Evolutionary conservation across 1,140 invertebrate species (phyloP).

Genomic region (Camponotus floridanus): DNA sequence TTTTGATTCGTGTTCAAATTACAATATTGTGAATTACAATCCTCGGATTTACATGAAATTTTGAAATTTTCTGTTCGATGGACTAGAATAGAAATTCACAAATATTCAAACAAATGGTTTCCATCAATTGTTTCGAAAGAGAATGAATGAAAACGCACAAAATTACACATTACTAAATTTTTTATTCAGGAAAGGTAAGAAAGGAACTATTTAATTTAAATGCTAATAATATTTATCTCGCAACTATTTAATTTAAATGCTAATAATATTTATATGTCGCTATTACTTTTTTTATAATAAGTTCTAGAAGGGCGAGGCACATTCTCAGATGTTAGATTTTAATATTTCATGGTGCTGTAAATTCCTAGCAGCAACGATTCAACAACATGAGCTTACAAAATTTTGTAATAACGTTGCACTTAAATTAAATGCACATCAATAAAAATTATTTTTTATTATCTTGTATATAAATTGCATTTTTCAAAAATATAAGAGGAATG

Average conservation of each 20-base stretch:
- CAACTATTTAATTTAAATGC: neutral
- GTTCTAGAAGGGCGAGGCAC: neutral
- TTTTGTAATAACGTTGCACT: neutral
- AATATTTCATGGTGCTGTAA: slow-evolving; percentile 13
- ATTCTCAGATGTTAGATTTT: slow-evolving; percentile 3
- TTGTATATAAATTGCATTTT: neutral
- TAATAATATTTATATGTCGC: neutral
- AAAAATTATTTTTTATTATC: slow-evolving; percentile 25
- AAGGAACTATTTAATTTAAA: slow-evolving; percentile 5
- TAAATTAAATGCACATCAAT: neutral
- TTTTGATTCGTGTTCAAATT: neutral
- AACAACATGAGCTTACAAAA: neutral
- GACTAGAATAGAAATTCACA: neutral
- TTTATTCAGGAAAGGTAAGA: neutral
- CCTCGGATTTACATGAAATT: neutral
- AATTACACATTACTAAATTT: neutral
- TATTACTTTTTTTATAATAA: slow-evolving; percentile 1
- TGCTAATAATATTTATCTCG: neutral
- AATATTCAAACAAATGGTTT: neutral
- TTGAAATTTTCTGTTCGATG: neutral
- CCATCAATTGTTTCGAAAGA: neutral
- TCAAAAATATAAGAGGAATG: neutral
- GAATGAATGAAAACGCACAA: neutral
- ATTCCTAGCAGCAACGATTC: neutral
- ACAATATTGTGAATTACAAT: neutral